Evolutionary conservation across 2,888 invertebrate genomes (phyloP).

Genomic region (Sthenelais limicola): DNA sequence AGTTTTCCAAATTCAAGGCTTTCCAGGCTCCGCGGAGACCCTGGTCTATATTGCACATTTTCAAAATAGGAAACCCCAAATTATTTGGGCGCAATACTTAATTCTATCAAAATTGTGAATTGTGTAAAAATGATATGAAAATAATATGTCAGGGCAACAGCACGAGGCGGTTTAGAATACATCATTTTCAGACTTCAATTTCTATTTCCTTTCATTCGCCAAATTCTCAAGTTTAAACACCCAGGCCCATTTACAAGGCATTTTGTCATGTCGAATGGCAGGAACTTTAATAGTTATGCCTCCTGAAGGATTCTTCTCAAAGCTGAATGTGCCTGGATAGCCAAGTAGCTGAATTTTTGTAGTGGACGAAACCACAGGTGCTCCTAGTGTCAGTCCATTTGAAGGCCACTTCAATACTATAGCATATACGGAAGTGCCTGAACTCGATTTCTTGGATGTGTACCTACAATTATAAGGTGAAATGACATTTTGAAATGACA

Average conservation of each 20-base stretch:
- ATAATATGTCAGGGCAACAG: too few species aligned
- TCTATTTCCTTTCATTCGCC: too few species aligned
- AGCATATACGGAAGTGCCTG: conserved; percentile 76
- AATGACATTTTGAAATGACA: not conserved
- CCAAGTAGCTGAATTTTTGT: conserved; percentile 19
- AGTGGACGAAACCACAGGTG: conserved; percentile 64
- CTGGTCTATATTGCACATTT: too few species aligned
- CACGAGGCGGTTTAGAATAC: too few species aligned
- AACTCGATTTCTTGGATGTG: conserved; percentile 13
- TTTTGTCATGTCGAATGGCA: conserved; percentile 35
- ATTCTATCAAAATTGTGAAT: too few species aligned
- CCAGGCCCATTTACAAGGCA: conserved; percentile 68
- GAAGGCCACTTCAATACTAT: conserved; percentile 82
- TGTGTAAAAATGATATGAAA: too few species aligned
- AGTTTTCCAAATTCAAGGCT: too few species aligned
- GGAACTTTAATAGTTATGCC: conserved; percentile 7
- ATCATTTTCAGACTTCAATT: too few species aligned
- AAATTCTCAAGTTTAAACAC: conserved; percentile 59
- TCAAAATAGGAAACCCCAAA: too few species aligned
- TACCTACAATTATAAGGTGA: conserved; percentile 18
- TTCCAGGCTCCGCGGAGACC: too few species aligned
- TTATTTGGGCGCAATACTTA: too few species aligned
- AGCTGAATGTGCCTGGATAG: not conserved
- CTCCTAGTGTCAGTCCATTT: conserved; percentile 75
- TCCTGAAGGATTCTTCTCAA: not conserved